Evolutionary conservation across 2,888 invertebrate genomes (phyloP).

Genomic region (Argynnis bischoffii): DNA sequence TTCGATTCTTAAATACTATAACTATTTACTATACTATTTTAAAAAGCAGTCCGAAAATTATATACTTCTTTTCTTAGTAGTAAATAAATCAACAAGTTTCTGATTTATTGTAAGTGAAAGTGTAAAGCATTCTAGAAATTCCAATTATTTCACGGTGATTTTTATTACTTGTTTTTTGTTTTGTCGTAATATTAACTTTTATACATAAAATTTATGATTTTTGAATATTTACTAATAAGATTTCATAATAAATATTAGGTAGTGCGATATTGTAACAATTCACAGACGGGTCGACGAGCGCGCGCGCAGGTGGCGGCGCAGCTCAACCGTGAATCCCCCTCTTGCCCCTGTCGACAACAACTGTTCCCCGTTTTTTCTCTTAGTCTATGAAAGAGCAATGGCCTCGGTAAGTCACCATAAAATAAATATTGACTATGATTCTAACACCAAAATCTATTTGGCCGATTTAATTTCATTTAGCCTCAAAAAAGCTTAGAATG

Average conservation of each 20-base stretch:
- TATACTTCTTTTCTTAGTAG: no score
- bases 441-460: slow-evolving; percentile 16
- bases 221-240: no score
- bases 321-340: slow-evolving; percentile 76
- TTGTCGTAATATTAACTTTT: no score
- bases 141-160: no score
- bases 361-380: slow-evolving; percentile 70
- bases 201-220: no score
- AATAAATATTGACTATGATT: slow-evolving; percentile 27
- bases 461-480: neutral
- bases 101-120: slow-evolving; percentile 21
- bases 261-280: slow-evolving; percentile 34
- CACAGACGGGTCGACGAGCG: slow-evolving; percentile 26
- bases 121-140: slow-evolving; percentile 1
- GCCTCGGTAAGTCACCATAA: slow-evolving; percentile 49
- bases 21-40: no score
- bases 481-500: no score
- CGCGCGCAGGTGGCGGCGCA: slow-evolving; percentile 66
- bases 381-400: slow-evolving; percentile 66
- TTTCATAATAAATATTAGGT: slow-evolving; percentile 11
- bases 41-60: no score
- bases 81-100: no score
- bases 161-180: no score
- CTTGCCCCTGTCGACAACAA: slow-evolving; percentile 62
- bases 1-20: no score